Conservation (phyloP, 1,140 invertebrate species). For the Akabosia matsudoensis region DNA sequence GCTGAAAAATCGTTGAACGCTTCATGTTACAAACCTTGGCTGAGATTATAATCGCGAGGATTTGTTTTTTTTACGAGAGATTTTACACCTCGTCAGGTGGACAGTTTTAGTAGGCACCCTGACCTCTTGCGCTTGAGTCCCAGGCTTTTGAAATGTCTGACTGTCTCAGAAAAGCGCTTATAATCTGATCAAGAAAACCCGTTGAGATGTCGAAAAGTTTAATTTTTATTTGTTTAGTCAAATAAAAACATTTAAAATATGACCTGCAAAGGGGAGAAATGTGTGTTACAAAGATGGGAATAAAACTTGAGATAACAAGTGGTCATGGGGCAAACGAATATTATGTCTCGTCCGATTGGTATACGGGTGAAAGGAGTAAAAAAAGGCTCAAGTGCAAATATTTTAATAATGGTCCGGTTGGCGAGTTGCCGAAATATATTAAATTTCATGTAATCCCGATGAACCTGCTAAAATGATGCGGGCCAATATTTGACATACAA, state of each 20-base stretch:
- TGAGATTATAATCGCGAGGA: background rate
- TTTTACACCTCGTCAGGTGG: background rate
- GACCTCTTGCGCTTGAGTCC: no score
- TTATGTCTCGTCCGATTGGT: no score
- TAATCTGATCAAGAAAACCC: background rate
- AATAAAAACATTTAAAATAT: conserved; percentile 7
- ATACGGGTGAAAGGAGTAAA: no score
- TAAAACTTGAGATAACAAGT: background rate
- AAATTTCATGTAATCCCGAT: no score
- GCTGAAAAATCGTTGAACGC: background rate
- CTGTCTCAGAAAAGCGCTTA: background rate
- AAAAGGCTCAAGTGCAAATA: no score
- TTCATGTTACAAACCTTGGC: background rate
- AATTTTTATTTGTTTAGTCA: background rate
- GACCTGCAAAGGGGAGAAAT: background rate
- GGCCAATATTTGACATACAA: no score
- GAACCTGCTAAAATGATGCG: no score
- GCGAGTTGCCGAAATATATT: no score
- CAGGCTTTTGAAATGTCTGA: no score
- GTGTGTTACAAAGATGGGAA: background rate
- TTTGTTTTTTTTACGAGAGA: background rate
- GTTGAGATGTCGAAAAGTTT: conserved; percentile 11
- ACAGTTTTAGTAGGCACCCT: no score
- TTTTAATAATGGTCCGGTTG: no score
- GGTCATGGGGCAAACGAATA: background rate